Evolutionary conservation across 1,140 invertebrate genomes (phyloP), one percentile per base, ranked within the genome.

Genomic region (Colletes latitarsis): DNA sequence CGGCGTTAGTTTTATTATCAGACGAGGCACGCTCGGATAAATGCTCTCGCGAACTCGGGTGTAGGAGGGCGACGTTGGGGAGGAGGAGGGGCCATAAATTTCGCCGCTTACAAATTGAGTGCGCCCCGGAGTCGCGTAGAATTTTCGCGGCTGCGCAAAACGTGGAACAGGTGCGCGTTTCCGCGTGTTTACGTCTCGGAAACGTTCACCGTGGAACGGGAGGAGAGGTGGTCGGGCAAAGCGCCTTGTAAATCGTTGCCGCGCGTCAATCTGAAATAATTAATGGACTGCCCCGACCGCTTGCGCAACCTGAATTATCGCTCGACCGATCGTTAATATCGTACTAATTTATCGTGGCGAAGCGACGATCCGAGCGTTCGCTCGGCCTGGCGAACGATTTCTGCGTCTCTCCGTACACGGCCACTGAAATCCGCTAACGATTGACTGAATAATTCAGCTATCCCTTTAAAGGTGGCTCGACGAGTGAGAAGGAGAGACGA

Each of bases 201-300:
- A 63, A 43, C 52, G 62, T 79, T 66, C 70, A 49, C 14, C 53
- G 55, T 21, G 49, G 68, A 85, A 58, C 62, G 52, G 49, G 58
- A 3, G 10, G 0, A 12, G 49, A 49, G 49, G 49, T 8, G 49
- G 8, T 77, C 10, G 57, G 82, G 83, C 83, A 80, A 80, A 75
- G 68, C 84, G 78, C 62, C 78, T 62, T 74, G 82, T 77, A 84
- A 84, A 84, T 85, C 70, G 72, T 82, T 70, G 72, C 70, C 41
- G 21, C 43, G 67, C 67, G 73, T 84, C 84, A 82, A 82, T 85
- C 82, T 55, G 69, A 74, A 68, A 85, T 85, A 85, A 85, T 85
- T 85, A 85, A 85, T 85, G 77, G 84, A 71, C 67, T 68, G 46
- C 58, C 6, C 46, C 43, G 14, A 53, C 64, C 52, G 73, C 52